phyloP scores from a whole-genome alignment of 37 sponge, comb jelly and placozoan species.

The Theonella swinhoei region DNA sequence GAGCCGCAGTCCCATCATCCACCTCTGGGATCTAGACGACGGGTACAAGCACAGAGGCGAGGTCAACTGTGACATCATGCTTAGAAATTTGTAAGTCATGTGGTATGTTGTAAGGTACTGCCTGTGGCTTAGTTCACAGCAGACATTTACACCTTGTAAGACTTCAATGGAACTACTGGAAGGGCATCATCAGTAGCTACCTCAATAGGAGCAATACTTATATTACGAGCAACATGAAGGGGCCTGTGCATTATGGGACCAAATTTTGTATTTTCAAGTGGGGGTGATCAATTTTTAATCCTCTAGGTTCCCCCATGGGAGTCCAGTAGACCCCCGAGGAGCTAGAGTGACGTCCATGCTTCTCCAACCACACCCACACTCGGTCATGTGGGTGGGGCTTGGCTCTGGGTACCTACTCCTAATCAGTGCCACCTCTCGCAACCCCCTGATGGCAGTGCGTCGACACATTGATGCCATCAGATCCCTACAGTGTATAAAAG shows the following conservation, averaged over 20 bases:
- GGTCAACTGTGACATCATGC: conserved; percentile 42
- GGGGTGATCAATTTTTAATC: no score
- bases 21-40: conserved; percentile 74
- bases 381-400: conserved; percentile 73
- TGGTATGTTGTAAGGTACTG: no score
- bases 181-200: background rate
- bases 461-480: conserved; percentile 50
- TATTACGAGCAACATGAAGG: no score
- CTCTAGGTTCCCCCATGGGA: background rate
- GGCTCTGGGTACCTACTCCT: conserved; percentile 71
- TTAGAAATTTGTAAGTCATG: conserved; percentile 36
- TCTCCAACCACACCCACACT: conserved; percentile 48
- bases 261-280: no score
- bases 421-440: conserved; percentile 47
- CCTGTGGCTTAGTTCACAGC: no score
- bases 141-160: no score
- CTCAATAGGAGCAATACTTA: background rate
- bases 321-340: background rate
- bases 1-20: conserved; percentile 39
- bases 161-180: no score
- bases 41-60: conserved; percentile 19
- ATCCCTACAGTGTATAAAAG: conserved; percentile 24
- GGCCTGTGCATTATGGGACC: no score
- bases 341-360: conserved; percentile 52
- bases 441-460: conserved; percentile 42